phyloP scores from a whole-genome alignment of 2,113 vertebrate genomes.

The Formicarius rufipectus region DNA sequence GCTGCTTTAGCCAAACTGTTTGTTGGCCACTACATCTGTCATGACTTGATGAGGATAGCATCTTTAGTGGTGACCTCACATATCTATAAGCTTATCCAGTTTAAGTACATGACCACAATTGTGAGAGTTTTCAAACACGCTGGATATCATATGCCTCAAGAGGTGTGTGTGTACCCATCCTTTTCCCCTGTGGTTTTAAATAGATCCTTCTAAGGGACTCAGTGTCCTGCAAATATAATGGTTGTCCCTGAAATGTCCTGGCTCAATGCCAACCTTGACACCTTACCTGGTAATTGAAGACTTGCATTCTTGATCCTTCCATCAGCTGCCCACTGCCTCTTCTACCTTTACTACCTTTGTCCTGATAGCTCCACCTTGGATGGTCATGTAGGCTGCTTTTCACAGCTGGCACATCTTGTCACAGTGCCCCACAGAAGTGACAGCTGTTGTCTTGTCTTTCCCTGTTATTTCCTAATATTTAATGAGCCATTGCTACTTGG shows the following conservation, averaged over 20 bases:
- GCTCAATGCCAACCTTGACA: not conserved
- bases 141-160: not conserved
- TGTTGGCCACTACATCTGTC: not conserved
- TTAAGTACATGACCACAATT: not conserved
- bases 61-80: not conserved
- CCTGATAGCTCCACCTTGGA: not conserved
- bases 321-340: not conserved
- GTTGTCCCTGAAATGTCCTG: not conserved
- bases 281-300: not conserved
- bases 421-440: not conserved
- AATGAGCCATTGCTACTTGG: not conserved
- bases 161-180: not conserved
- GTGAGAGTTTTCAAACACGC: not conserved
- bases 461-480: not conserved
- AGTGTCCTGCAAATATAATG: not conserved
- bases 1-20: not conserved
- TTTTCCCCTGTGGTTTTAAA: not conserved
- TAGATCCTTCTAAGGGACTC: not conserved
- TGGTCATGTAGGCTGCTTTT: not conserved
- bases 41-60: not conserved
- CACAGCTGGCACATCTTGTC: not conserved
- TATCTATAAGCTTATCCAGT: not conserved
- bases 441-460: not conserved
- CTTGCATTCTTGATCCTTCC: not conserved
- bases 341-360: not conserved